These are phyloP conservation scores for Saccopteryx leptura DNA, from an alignment of 2,113 vertebrate genomes.

Conservation along the genomic window DNA sequence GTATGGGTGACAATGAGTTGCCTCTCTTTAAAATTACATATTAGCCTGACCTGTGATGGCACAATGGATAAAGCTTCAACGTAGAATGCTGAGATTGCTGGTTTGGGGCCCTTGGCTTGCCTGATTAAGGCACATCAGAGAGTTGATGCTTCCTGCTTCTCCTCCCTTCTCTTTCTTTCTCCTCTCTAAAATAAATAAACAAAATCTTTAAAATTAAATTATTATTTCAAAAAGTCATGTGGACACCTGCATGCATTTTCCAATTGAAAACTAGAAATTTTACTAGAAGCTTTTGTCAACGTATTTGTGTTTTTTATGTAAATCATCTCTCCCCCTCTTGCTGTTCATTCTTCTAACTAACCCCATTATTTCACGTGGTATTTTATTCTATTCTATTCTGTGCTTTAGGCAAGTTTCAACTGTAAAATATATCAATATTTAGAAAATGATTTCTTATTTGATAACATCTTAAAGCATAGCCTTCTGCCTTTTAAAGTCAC, in stretches of 20 bases:
- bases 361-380: not conserved
- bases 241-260: not conserved
- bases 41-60: not conserved
- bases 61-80: no score
- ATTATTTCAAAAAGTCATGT: not conserved
- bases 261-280: not conserved
- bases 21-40: not conserved
- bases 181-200: no score
- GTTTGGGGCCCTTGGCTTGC: no score
- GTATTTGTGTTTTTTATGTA: not conserved
- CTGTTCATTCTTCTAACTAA: not conserved
- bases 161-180: no score
- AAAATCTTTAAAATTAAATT: no score
- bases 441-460: not conserved
- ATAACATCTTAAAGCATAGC: not conserved
- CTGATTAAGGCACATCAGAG: no score
- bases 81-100: no score
- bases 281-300: not conserved
- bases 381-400: not conserved
- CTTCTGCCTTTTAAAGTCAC: not conserved
- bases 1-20: not conserved
- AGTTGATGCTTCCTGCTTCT: no score
- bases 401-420: slow-evolving; percentile 31
- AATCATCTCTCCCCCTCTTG: not conserved
- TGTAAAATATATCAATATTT: not conserved